Base-by-base conservation (phyloP, 1,140 invertebrate genomes). In the Alviniconcha marisindica region DNA sequence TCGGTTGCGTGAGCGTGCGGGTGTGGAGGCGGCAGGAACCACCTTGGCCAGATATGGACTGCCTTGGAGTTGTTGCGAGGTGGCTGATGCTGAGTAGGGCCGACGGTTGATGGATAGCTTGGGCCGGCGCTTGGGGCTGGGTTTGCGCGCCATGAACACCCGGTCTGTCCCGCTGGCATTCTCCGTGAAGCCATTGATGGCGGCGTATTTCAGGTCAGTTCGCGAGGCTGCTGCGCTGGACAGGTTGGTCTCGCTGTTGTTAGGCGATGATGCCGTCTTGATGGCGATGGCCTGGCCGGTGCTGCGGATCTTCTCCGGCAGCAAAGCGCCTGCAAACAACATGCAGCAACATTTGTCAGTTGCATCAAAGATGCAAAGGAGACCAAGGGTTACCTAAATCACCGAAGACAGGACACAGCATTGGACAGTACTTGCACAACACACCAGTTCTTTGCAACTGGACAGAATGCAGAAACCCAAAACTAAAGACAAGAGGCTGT, bases 11-110 rank as follows among this genome's bases (percentile, higher is more conserved):
- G 83, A 66, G 31, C 79, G 69, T 56, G 73, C 66, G 12, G 78
- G 71, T 38, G 48, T 42, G 36, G 84, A 77, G 5, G 82, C 42
- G 21, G 86, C 87, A 18, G 88, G 88, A 14, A 87, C 87, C 42
- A 90, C 87, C 33, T 88, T 85, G 38, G 88, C 87, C 81, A 90
- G 85, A 81, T 91, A 91, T 0, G 90, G 90, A 83, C 89, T 90
- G 36, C 88, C 88, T 48, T 90, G 86, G 44, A 90, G 74, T 78
- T 89, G 88, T 18, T 33, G 71, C 7, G 79, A 73, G 15, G 79
- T 38, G 18, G 88, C 87, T 31, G 89, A 89, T 1, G 90, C 90
- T 7, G 90, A 91, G 69, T 88, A 90, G n/a, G 90, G 90, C 38
- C 90, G 86, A 38, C 85, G 87, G 79, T 90, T 90, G 31, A 91